These are phyloP conservation scores for Neoaliturus tenellus DNA, from an alignment of 2,888 invertebrate species.

Conservation along the genomic window DNA sequence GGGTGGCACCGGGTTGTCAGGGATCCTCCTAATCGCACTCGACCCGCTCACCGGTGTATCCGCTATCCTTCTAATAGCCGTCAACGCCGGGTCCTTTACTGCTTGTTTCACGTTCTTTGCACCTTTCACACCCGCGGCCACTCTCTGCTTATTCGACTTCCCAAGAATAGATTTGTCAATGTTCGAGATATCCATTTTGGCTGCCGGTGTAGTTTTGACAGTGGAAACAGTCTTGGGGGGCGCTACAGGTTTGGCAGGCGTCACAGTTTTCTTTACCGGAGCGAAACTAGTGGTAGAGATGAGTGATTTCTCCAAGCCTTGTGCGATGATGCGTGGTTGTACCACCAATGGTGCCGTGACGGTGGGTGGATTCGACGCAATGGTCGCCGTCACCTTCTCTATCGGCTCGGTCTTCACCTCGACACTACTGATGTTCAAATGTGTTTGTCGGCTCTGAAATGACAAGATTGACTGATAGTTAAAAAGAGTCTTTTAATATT, in stretches of 20 bases:
- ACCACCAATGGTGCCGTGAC: not conserved
- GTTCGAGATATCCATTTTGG: constrained; percentile 57
- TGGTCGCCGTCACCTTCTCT: constrained; percentile 11
- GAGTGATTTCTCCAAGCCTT: constrained; percentile 41
- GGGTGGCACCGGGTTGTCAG: constrained; percentile 36
- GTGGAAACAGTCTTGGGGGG: constrained; percentile 37
- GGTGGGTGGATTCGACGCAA: not conserved
- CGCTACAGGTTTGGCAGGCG: constrained; percentile 55
- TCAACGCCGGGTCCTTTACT: constrained; percentile 25
- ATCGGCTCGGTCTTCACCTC: constrained; percentile 30
- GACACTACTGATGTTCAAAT: constrained; percentile 36
- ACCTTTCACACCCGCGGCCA: constrained; percentile 28
- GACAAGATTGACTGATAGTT: too few relatives aligned
- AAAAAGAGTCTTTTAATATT: too few relatives aligned
- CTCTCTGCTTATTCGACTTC: constrained; percentile 53
- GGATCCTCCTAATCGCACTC: constrained; percentile 49
- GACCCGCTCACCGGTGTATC: constrained; percentile 10
- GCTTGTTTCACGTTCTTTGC: constrained; percentile 30
- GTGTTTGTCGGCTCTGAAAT: constrained; percentile 49
- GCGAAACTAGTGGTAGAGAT: constrained; percentile 48
- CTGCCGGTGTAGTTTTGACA: not conserved
- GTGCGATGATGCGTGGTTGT: constrained; percentile 22
- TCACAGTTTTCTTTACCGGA: constrained; percentile 52
- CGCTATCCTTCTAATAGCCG: constrained; percentile 39
- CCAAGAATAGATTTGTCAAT: constrained; percentile 61